Base-by-base conservation (phyloP, 2,888 invertebrate species). In the Microdon myrmicae region DNA sequence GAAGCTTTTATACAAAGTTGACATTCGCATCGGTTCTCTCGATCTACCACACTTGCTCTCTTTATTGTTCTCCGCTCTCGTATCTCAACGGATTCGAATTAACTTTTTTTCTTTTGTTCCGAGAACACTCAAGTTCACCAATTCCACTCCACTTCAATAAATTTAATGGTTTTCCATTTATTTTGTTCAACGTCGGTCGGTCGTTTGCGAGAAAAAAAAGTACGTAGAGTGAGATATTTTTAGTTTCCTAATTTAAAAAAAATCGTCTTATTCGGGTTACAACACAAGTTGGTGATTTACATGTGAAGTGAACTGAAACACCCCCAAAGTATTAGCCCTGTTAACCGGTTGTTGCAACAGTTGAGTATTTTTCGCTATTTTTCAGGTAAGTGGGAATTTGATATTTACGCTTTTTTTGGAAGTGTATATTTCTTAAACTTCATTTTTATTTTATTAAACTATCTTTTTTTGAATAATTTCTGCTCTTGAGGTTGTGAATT, bases 81-180 rank as follows among this genome's bases (percentile, higher is more conserved):
- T 28, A 16, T 10, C 14, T 10, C 8, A 5, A 10, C 6, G 13
- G 29, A 4, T 4, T 6, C 7, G 31, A 22, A 31, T n/a, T n/a
- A n/a, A n/a, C n/a, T n/a, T n/a, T n/a, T n/a, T n/a, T n/a, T 31
- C 14, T 31, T 43, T 43, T 12, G 7, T 32, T 31, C 10, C 12
- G 14, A 31, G 9, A 12, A 38, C 44, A 48, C 48, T 48, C 13
- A 43, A 56, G 31, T 37, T 47, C 39, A 31, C 37, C 23, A 41
- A 49, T 37, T 58, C 37, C 29, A 43, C 39, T 58, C 56, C 64
- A 58, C 64, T 64, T 45, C 45, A 38, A 58, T 28, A 64, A 54
- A 53, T 34, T 60, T 23, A n/a, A 31, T 31, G 43, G 44, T 56
- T 39, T 29, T 29, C 29, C 28, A 10, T 22, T 28, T 37, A 17